Evolutionary conservation across 1,140 invertebrate species (phyloP), one percentile per base, ranked within the genome.

Genomic region (Melipona quadrifasciata): DNA sequence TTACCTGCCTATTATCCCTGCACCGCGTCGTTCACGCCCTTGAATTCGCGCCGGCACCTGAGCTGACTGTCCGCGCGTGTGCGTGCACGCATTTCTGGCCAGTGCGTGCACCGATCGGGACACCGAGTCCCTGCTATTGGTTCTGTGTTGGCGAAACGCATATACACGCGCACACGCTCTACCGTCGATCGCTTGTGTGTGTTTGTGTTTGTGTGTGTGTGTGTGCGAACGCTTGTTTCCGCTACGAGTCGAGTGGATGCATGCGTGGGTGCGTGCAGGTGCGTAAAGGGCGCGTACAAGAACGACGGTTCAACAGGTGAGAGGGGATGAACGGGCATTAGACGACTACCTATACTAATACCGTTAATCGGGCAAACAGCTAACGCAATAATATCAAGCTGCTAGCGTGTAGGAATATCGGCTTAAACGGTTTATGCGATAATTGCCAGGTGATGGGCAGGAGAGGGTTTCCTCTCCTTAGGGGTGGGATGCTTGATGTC

Each of bases 281-380:
- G 90, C 90, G 89, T 91, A 85, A 87, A 85, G 80, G 84, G 51
- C 76, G 71, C 74, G 86, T 47, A 47, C 85, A 75, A 68, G 70
- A 68, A 84, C 78, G 71, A 68, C 76, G 81, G 90, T 89, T 93
- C 93, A 94, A 94, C 93, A 94, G 93, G 93, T 94, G 93, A 93
- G 87, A 86, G 82, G 90, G 89, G 86, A 92, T 84, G 88, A 86
- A 86, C 87, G 17, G 88, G 88, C 89, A 92, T 91, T 91, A 92
- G 92, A 93, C 85, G 90, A 85, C 87, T 89, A 86, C 86, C 91
- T 90, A 90, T 91, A 91, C 87, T 91, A 92, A 93, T 93, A 87
- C 90, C 85, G 78, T 82, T 91, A 93, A 93, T 93, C 91, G 84
- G 73, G 82, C 86, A 91, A 89, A 90, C 90, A 89, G 86, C 87